These are phyloP conservation scores for Tryphoninae sp. DNA, from an alignment of 2,888 invertebrate genomes.

Conservation along the genomic window DNA sequence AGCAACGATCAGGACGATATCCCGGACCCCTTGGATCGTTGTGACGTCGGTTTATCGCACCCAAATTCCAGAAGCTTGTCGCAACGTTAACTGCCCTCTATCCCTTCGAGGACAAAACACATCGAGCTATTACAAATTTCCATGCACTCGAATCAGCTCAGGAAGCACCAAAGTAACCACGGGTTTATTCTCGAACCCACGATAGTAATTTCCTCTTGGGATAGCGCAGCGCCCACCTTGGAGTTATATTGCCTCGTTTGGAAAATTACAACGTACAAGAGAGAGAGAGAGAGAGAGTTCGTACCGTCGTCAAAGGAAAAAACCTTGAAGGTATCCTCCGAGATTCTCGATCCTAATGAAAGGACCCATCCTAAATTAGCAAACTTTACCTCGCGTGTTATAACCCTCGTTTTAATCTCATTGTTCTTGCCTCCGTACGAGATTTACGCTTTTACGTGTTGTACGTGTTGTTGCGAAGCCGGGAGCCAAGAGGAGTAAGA, in stretches of 20 bases:
- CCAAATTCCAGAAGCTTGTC: constrained; percentile 17
- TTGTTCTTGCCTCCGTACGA: neutral
- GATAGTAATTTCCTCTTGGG: neutral
- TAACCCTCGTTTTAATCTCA: neutral
- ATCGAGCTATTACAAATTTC: neutral
- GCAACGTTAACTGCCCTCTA: constrained; percentile 28
- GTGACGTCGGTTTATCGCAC: neutral
- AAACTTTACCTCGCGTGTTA: neutral
- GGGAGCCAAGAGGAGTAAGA: neutral
- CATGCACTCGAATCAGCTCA: neutral
- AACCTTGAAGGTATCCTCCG: neutral
- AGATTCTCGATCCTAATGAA: too few relatives aligned
- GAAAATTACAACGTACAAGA: constrained; percentile 8
- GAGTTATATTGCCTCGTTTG: constrained; percentile 13
- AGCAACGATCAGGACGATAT: constrained; percentile 11
- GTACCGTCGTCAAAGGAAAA: neutral
- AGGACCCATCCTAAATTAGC: too few relatives aligned
- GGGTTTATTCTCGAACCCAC: neutral
- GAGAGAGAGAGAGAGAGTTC: neutral
- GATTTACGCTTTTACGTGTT: neutral
- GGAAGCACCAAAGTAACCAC: neutral
- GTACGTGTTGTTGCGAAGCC: neutral
- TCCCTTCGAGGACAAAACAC: neutral
- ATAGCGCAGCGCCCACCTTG: neutral
- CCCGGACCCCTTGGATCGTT: neutral